Evolutionary conservation across 2,797 vertebrate species (phyloP), one percentile per base, ranked within the genome.

Genomic region (Podarcis siculus): DNA sequence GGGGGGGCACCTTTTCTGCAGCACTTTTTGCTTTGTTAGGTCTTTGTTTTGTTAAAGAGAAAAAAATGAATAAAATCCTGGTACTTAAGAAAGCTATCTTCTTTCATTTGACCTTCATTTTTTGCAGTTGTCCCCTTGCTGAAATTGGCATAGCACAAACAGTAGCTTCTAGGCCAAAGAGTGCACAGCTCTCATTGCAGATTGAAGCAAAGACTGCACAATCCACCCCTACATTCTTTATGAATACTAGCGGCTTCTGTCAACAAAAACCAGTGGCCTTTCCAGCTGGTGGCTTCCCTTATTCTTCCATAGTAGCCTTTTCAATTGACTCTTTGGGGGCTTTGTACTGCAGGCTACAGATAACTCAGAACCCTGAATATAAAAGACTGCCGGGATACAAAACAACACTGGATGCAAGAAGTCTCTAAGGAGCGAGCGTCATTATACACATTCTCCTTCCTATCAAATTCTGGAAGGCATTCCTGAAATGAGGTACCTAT

Each of bases 401-500:
- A 1, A 71, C 15, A 15, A 82, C 21, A 75, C 27, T 75, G 66
- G 90, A 88, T 49, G 21, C 1, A 89, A 87, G 64, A 69, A 78
- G 12, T 83, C 86, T 89, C 64, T 30, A 3, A 8, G 19, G 69
- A 87, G 0, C 84, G 64, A 49, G 15, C 84, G 17, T 21, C 10
- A 5, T 32, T 79, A 87, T 86, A 83, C 15, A 23, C 13, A 85
- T 83, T 73, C 82, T 89, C 86, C 32, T 86, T 91, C 45, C 71
- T 25, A 77, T 73, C 3, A 30, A 76, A 87, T 49, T 9, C 35
- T 0, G 76, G 12, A 5, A 71, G 13, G 87, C 92, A 72, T 67
- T 27, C 82, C 81, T 4, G 1, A 35, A 49, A 77, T 3, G 12
- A 86, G 3, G 5, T 42, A 23, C 19, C 7, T 2, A 79, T 55